Evolutionary conservation across 2,113 vertebrate species (phyloP), one percentile per base, ranked within the genome.

Genomic region (Myocastor coypus): DNA sequence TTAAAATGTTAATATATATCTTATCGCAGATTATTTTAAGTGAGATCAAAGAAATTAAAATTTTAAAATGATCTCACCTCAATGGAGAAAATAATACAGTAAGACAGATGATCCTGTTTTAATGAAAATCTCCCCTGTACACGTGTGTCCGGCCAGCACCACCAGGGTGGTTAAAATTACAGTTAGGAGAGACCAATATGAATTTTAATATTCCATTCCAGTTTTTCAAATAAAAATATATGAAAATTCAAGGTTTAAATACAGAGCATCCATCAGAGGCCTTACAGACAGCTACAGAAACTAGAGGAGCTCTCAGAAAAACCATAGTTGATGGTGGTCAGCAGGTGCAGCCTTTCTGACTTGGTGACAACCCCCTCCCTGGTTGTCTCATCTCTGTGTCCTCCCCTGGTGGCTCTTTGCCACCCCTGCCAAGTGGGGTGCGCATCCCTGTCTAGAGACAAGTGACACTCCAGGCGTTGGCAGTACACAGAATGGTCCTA

Each of bases 41-140:
- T 24, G n/a, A 96, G 84, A 95, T 93, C 55, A 86, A 90, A 94
- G 94, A 91, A 96, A 97, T 97, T 94, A 86, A 89, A 92, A 83
- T 46, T 22, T 89, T 66, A 81, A 91, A 85, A 84, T 91, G 93
- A 92, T 40, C 59, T 83, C 89, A 92, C 81, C 52, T 97, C 87
- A 46, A 34, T 81, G 14, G 89, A 42, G 80, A 86, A 87, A 97
- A 83, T 57, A 32, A 84, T 63, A 46, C 10, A 80, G 26, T 46
- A 96, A 96, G 95, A 97, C 50, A 91, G 80, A 97, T 84, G 96
- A 91, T 24, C 91, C 59, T 14, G 2, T 37, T 96, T 82, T 95
- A 95, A 97, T 95, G 92, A 96, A 96, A 95, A 63, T 40, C 42
- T 77, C 80, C 22, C 63, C 2, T n/a, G 17, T 19, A n/a, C n/a